These are phyloP conservation scores for Salvelinus sp. DNA, from an alignment of 2,113 vertebrate species.

Conservation along the genomic window DNA sequence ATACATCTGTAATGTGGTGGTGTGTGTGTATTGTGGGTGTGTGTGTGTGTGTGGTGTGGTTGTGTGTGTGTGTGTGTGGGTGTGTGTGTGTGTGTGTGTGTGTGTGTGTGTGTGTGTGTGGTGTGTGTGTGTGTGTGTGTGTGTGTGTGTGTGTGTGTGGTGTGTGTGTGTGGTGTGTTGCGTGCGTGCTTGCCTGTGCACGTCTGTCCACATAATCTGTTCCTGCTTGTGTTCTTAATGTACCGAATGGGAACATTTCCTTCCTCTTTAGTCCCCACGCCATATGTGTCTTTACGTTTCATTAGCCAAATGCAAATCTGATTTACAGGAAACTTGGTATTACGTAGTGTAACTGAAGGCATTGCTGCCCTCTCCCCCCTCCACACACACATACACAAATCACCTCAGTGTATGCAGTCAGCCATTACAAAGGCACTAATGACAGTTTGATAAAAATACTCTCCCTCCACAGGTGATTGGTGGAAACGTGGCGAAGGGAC, in stretches of 20 bases:
- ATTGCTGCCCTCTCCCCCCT: conserved; percentile 51
- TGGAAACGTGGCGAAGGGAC: neutral
- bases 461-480: conserved; percentile 18
- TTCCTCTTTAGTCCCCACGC: neutral
- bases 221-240: neutral
- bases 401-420: conserved; percentile 50
- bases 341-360: conserved; percentile 13
- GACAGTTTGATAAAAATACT: conserved; percentile 68
- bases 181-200: too few species aligned
- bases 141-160: too few species aligned
- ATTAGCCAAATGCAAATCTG: conserved; percentile 46
- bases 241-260: neutral
- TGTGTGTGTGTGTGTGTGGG: too few species aligned
- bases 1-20: neutral
- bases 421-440: conserved; percentile 72
- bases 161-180: too few species aligned
- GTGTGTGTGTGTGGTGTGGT: too few species aligned
- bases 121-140: too few species aligned
- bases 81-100: too few species aligned
- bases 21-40: too few species aligned
- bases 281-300: conserved; percentile 38
- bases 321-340: conserved; percentile 46
- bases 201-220: neutral
- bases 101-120: too few species aligned
- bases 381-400: neutral